A percentile compares a stretch with the other conserved stretches of the same genome.
These are phyloP conservation scores for Lasioglossum zephyrum DNA, from an alignment of 2,888 invertebrate species.

Conservation along the genomic window DNA sequence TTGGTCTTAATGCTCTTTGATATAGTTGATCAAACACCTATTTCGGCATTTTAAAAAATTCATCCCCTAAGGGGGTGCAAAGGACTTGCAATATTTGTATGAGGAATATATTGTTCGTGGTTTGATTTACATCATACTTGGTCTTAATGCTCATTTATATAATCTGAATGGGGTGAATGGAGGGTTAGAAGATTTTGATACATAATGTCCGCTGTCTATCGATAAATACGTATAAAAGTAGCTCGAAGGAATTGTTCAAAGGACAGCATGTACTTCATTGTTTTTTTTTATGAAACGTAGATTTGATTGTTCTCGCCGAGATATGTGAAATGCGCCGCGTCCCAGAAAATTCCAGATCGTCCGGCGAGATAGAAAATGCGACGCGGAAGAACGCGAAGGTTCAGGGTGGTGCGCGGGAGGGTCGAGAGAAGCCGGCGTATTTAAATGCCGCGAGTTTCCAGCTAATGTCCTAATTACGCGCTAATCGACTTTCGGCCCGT, in stretches of 20 bases:
- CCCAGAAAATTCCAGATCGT: not conserved
- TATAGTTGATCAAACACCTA: too few species aligned
- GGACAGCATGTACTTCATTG: not conserved
- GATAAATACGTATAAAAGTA: too few species aligned
- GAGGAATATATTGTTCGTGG: too few species aligned
- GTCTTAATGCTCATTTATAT: too few species aligned
- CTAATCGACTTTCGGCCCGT: slow-evolving; percentile 51
- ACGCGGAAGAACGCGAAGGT: not conserved
- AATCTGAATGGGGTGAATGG: too few species aligned
- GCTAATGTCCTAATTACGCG: slow-evolving; percentile 55
- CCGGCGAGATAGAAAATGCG: not conserved
- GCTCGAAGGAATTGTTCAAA: not conserved
- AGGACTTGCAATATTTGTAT: too few species aligned
- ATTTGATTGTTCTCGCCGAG: not conserved
- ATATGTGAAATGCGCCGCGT: not conserved
- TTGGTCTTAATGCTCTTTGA: too few species aligned
- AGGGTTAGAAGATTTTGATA: too few species aligned
- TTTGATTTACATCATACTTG: too few species aligned
- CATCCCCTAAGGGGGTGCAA: too few species aligned
- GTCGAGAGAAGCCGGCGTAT: slow-evolving; percentile 11
- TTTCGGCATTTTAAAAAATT: too few species aligned
- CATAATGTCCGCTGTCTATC: too few species aligned
- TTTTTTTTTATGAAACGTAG: not conserved
- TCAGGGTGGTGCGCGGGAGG: not conserved
- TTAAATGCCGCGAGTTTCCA: slow-evolving; percentile 43